Evolutionary conservation across 30 jellyfish, hydroid and myxozoan species (phyloP), one percentile per base, ranked within the genome.

Genomic region (Hydra vulgaris): DNA sequence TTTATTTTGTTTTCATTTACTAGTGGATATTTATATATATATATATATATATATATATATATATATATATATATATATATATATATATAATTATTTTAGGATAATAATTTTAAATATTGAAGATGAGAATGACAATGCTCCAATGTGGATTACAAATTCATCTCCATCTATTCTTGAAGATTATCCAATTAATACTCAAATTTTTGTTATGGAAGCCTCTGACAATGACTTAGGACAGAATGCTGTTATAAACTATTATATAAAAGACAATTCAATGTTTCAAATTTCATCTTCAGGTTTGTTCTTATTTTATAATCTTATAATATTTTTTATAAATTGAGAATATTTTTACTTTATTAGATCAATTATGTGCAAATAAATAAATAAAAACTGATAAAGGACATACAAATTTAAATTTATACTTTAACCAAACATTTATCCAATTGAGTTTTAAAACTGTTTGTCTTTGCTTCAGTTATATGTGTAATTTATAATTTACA

Each of bases 121-220:
- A 40, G 97, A 90, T 82, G 91, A 75, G 20, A 90, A 90, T 74
- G 97, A 90, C 84, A 90, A 90, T 74, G 71, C 88, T 15, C 97
- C 97, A 17, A 25, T 72, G 25, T 90, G 95, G 84, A 7, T 72
- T 26, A 79, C 71, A 76, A 75, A 84, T 17, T 80, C 26, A 67
- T 72, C 80, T 0, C 72, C 85, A 27, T 86, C 80, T n/a, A 71
- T 89, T 26, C 26, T 55, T 76, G 97, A 90, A 79, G 80, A 86
- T 56, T 68, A 95, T 0, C 80, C 86, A 3, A 27, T 53, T 16
- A 87, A 88, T 17, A 78, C 91, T 1, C 78, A 74, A 12, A 80
- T 83, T 0, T 74, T 85, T 19, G 72, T 78, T 40, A 95, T 90
- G 26, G 24, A 21, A 17, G 97, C 97, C 61, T 79, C 88, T 7